Evolutionary conservation across 2,113 vertebrate species (phyloP).

Genomic region (Lophius piscatorius): DNA sequence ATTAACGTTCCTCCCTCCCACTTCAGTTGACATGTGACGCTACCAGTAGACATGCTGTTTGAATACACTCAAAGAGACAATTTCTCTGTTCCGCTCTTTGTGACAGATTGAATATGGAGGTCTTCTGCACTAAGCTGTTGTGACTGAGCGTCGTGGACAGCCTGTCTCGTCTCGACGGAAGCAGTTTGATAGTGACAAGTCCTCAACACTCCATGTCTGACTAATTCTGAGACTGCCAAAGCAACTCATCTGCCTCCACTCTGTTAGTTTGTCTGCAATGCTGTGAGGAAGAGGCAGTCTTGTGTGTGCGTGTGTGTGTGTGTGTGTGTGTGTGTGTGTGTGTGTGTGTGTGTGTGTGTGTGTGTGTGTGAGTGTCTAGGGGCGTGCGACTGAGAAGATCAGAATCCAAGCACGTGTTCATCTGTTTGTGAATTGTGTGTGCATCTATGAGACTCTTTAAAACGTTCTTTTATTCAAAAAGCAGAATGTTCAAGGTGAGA

Average conservation of each 20-base stretch:
- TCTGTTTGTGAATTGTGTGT: conserved; percentile 32
- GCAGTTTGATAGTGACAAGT: conserved; percentile 69
- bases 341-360: conserved; percentile 1
- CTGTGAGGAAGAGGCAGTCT: conserved; percentile 55
- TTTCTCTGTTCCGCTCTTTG: conserved; percentile 36
- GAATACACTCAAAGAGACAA: conserved; percentile 38
- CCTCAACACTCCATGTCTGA: conserved; percentile 57
- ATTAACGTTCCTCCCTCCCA: conserved; percentile 25
- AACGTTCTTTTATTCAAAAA: conserved; percentile 72
- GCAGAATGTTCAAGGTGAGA: conserved; percentile 73
- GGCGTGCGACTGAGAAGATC: conserved; percentile 12
- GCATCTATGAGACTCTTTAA: conserved; percentile 69
- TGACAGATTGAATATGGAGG: conserved; percentile 50
- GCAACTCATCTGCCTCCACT: conserved; percentile 71
- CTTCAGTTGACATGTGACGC: conserved; percentile 13
- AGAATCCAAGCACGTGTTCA: conserved; percentile 23
- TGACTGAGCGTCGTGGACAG: conserved; percentile 68
- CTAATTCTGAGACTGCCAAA: conserved; percentile 62
- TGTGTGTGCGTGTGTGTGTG: conserved; percentile 15
- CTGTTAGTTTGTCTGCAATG: conserved; percentile 66
- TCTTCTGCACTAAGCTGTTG: conserved; percentile 44
- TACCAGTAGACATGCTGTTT: conserved; percentile 25
- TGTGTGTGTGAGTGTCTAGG: conserved; percentile 20
- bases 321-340: background rate
- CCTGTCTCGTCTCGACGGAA: conserved; percentile 65